Conservation (phyloP, 1,140 invertebrate genomes). For the Musca vetustissima region DNA sequence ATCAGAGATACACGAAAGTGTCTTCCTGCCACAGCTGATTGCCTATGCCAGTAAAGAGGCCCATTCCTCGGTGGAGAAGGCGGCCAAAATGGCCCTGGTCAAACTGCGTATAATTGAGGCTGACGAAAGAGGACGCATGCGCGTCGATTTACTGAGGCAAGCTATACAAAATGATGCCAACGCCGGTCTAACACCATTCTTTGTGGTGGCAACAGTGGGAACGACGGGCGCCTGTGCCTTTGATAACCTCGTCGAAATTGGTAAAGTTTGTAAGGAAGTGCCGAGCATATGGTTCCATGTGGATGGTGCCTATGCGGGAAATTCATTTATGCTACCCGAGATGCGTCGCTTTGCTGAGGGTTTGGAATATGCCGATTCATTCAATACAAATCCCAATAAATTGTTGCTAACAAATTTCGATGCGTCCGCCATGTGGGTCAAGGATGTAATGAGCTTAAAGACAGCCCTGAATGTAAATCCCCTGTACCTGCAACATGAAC, state of each 20-base stretch:
- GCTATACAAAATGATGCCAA: slow-evolving; percentile 77
- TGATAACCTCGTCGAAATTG: slow-evolving; percentile 79
- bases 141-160: slow-evolving; percentile 70
- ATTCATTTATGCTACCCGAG: slow-evolving; percentile 82
- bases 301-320: slow-evolving; percentile 83
- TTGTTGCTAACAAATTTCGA: slow-evolving; percentile 90
- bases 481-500: slow-evolving; percentile 85
- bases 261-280: slow-evolving; percentile 72
- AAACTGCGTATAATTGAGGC: slow-evolving; percentile 86
- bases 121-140: slow-evolving; percentile 77
- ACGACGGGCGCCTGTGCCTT: slow-evolving; percentile 83
- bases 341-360: slow-evolving; percentile 73
- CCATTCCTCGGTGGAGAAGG: slow-evolving; percentile 93
- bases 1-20: slow-evolving; percentile 62
- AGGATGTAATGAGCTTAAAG: slow-evolving; percentile 77
- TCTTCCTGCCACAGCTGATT: slow-evolving; percentile 82
- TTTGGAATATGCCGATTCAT: slow-evolving; percentile 83
- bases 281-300: slow-evolving; percentile 72
- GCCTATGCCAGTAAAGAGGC: slow-evolving; percentile 80
- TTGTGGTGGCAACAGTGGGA: slow-evolving; percentile 78
- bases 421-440: slow-evolving; percentile 88
- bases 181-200: slow-evolving; percentile 84
- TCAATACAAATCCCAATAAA: slow-evolving; percentile 93
- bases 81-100: slow-evolving; percentile 87
- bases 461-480: slow-evolving; percentile 89